Evolutionary conservation across 2,113 vertebrate genomes (phyloP).

Genomic region (Antechinus stuartii): DNA sequence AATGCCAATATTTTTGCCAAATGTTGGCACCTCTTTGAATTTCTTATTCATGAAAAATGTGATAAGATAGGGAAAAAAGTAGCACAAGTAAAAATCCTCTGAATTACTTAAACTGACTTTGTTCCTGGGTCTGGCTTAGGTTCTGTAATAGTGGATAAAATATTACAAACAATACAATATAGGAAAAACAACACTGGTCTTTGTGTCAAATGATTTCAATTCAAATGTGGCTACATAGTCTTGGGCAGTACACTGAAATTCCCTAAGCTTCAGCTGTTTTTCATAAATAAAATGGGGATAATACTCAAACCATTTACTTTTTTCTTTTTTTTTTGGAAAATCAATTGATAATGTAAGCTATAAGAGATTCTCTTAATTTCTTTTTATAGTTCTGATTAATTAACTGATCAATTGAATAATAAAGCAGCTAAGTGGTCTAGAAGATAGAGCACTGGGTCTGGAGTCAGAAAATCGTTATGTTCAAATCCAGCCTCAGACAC

Average conservation of each 20-base stretch:
- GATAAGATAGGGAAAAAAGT: conserved; percentile 12
- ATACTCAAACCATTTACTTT: neutral
- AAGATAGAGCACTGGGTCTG: neutral
- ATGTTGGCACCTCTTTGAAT: neutral
- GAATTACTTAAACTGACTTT: conserved; percentile 40
- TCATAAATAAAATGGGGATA: neutral
- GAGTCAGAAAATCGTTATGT: neutral
- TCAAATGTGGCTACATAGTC: neutral
- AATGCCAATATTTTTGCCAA: conserved; percentile 5
- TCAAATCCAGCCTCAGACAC: neutral
- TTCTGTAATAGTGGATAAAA: neutral
- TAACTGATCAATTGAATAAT: neutral
- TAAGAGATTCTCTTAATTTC: neutral
- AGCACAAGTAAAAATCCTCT: conserved; percentile 34
- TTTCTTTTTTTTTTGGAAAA: neutral
- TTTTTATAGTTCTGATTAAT: neutral
- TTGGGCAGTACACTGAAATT: neutral
- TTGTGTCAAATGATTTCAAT: neutral
- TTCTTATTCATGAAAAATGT: neutral
- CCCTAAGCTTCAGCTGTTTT: neutral
- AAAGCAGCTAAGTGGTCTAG: neutral
- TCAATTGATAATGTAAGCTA: neutral
- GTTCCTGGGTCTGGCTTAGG: conserved; percentile 26
- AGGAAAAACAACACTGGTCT: conserved; percentile 1
- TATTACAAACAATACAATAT: neutral